phyloP scores from a whole-genome alignment of 2,888 invertebrate genomes.

The Acanthosoma haemorrhoidale region DNA sequence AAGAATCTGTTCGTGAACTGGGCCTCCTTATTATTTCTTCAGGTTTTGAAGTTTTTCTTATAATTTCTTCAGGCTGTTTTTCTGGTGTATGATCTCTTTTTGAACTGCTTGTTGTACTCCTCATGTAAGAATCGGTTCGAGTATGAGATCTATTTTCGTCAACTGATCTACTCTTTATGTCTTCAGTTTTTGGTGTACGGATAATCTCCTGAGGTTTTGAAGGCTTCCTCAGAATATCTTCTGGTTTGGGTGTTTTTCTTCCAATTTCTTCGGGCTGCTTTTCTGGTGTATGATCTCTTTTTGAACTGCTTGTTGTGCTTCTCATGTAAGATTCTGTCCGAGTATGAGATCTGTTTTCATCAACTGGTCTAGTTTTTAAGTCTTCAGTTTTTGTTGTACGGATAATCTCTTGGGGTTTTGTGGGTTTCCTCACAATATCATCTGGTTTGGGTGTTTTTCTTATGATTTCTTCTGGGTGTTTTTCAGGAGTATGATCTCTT shows the following conservation, averaged over 20 bases:
- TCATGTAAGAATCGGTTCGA: slow-evolving; percentile 22
- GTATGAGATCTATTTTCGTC: slow-evolving; percentile 4
- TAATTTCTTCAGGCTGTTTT: not conserved
- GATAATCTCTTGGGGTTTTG: not conserved
- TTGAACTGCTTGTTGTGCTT: slow-evolving; percentile 30
- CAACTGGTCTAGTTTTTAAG: slow-evolving; percentile 1
- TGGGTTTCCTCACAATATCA: not conserved
- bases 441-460: slow-evolving; percentile 20
- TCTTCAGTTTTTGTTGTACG: not conserved
- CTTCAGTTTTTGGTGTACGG: not conserved
- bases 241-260: slow-evolving; percentile 20
- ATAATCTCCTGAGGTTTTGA: slow-evolving; percentile 17
- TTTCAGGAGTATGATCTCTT: slow-evolving; percentile 32
- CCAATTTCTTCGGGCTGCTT: slow-evolving; percentile 11
- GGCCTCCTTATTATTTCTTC: not conserved
- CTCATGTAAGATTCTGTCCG: slow-evolving; percentile 24
- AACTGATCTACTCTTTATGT: not conserved
- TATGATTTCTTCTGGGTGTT: not conserved
- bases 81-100: slow-evolving; percentile 31
- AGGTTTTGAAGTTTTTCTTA: not conserved
- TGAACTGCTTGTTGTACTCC: slow-evolving; percentile 29
- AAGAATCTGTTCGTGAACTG: slow-evolving; percentile 8
- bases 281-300: slow-evolving; percentile 30
- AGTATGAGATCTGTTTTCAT: slow-evolving; percentile 14
- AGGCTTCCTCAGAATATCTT: slow-evolving; percentile 26